These are phyloP conservation scores for Ondatra zibethicus DNA, from an alignment of 2,113 vertebrate genomes.

Conservation along the genomic window DNA sequence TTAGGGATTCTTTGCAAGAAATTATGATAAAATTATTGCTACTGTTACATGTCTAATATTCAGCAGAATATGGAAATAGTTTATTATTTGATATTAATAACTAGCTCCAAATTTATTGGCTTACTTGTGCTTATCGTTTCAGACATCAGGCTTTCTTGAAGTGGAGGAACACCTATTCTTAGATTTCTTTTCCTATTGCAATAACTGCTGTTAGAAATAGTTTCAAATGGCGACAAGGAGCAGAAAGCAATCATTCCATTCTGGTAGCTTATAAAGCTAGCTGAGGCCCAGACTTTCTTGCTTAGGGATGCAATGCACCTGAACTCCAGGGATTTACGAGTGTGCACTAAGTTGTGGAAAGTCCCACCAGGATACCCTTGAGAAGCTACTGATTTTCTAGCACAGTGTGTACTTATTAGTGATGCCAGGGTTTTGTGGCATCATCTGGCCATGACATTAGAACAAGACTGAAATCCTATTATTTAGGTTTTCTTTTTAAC, in stretches of 20 bases:
- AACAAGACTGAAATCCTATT: conserved; percentile 65
- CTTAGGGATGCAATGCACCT: not conserved
- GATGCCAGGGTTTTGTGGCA: conserved; percentile 74
- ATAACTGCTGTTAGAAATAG: not conserved
- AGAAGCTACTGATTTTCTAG: conserved; percentile 80
- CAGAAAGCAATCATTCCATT: not conserved
- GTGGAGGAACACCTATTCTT: not conserved
- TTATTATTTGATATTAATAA: conserved; percentile 50
- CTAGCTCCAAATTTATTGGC: not conserved
- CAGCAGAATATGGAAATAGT: not conserved
- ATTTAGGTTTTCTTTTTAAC: conserved; percentile 53
- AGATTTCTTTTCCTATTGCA: conserved; percentile 10
- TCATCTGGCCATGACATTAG: conserved; percentile 77
- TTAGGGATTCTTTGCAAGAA: not conserved
- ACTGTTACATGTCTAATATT: not conserved
- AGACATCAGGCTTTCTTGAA: conserved; percentile 27
- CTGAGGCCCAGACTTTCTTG: conserved; percentile 21
- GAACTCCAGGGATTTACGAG: conserved; percentile 68
- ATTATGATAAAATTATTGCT: not conserved
- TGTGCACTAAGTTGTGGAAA: conserved; percentile 71
- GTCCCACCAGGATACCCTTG: conserved; percentile 69
- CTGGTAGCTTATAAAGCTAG: not conserved
- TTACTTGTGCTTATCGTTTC: not conserved
- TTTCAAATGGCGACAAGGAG: conserved; percentile 32
- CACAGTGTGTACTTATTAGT: conserved; percentile 52